Evolutionary conservation across 2,888 invertebrate species (phyloP).

Genomic region (Troilus luridus): DNA sequence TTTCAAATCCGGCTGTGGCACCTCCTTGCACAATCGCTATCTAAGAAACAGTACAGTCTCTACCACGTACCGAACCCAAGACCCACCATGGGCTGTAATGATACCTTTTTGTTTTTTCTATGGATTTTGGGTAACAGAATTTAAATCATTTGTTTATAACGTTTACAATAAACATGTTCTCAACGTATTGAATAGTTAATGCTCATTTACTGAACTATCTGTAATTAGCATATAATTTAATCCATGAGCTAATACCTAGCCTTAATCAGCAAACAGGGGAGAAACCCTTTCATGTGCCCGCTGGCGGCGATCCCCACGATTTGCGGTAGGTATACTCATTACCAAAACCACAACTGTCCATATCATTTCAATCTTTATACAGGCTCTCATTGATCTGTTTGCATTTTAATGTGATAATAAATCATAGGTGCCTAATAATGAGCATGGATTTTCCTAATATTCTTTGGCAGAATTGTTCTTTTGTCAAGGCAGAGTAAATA

Average conservation of each 20-base stretch:
- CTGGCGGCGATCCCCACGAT: not conserved
- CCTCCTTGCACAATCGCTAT: too few relatives aligned
- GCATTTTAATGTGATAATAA: not conserved
- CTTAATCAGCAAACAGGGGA: not conserved
- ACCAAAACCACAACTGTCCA: not conserved
- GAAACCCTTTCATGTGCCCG: not conserved
- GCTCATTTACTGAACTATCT: not conserved
- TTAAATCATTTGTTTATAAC: not conserved
- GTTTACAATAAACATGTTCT: not conserved
- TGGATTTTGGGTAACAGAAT: too few relatives aligned
- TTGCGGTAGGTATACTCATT: not conserved
- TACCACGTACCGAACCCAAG: too few relatives aligned
- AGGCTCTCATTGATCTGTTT: not conserved
- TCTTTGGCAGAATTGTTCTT: too few relatives aligned
- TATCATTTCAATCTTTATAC: not conserved
- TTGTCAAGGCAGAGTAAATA: too few relatives aligned
- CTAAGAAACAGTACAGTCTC: too few relatives aligned
- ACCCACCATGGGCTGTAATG: too few relatives aligned
- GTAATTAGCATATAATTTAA: not conserved
- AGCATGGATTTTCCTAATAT: not conserved
- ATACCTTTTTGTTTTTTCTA: too few relatives aligned
- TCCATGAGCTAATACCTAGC: not conserved
- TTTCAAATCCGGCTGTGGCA: too few relatives aligned
- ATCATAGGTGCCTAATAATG: not conserved
- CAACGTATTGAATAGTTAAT: not conserved